These are phyloP conservation scores for Xiphophorus hellerii DNA, from an alignment of 2,113 vertebrate genomes.

Conservation along the genomic window DNA sequence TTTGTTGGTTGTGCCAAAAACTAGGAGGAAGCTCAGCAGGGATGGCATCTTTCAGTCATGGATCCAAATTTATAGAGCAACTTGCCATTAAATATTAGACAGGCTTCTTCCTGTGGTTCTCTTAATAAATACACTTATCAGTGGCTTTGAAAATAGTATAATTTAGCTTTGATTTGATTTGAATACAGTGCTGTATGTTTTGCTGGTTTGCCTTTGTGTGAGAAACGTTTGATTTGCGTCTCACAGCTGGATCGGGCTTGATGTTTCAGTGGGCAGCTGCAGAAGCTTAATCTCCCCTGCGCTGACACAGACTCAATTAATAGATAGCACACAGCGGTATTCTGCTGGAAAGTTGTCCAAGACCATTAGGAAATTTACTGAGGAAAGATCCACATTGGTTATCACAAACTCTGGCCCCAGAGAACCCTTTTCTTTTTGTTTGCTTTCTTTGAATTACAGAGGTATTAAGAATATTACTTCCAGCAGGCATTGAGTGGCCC, in stretches of 20 bases:
- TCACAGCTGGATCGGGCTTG: slow-evolving; percentile 73
- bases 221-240: slow-evolving; percentile 77
- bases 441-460: slow-evolving; percentile 53
- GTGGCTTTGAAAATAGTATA: too few species aligned
- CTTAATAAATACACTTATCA: too few species aligned
- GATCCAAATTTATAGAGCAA: too few species aligned
- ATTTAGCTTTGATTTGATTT: too few species aligned
- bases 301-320: slow-evolving; percentile 83
- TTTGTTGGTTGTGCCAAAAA: too few species aligned
- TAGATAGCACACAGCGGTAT: slow-evolving; percentile 81
- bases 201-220: slow-evolving; percentile 51
- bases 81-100: too few species aligned
- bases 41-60: too few species aligned
- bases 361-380: slow-evolving; percentile 79
- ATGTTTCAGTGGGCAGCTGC: slow-evolving; percentile 79
- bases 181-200: slow-evolving; percentile 33
- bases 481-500: not conserved
- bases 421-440: slow-evolving; percentile 58
- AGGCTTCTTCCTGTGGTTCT: too few species aligned
- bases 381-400: slow-evolving; percentile 70
- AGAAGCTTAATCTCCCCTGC: slow-evolving; percentile 80
- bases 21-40: too few species aligned
- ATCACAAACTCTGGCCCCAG: slow-evolving; percentile 53
- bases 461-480: slow-evolving; percentile 43
- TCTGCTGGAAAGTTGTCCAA: slow-evolving; percentile 81